A percentile compares a stretch with the other conserved stretches of the same genome.
Evolutionary conservation across 2,113 vertebrate species (phyloP).

Genomic region (Heliornis fulica): DNA sequence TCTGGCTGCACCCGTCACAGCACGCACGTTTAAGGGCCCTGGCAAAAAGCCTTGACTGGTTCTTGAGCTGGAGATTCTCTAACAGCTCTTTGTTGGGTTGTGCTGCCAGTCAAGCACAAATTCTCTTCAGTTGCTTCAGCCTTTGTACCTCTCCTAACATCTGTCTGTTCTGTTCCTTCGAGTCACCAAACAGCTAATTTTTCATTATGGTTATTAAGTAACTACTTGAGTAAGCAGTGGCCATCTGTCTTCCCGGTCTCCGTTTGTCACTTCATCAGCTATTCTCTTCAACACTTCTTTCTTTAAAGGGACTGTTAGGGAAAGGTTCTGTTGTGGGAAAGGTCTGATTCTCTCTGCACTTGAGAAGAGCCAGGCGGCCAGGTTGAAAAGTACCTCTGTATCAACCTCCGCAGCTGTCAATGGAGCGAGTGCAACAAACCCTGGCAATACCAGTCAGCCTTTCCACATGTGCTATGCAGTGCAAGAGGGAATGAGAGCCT

Average conservation of each 20-base stretch:
- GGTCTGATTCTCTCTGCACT: not conserved
- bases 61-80: not conserved
- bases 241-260: not conserved
- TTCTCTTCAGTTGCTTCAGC: not conserved
- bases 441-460: not conserved
- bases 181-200: conserved; percentile 7
- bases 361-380: not conserved
- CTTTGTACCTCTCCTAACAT: not conserved
- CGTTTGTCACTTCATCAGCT: not conserved
- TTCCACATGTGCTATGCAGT: not conserved
- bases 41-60: not conserved
- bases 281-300: not conserved
- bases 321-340: not conserved
- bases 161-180: not conserved
- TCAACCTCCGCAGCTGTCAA: not conserved
- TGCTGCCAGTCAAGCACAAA: not conserved
- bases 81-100: not conserved
- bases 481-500: not conserved
- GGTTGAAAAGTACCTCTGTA: not conserved
- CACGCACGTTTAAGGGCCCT: not conserved
- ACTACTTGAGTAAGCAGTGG: not conserved
- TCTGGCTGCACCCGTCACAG: not conserved
- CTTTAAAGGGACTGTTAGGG: not conserved
- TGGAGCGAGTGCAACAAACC: not conserved
- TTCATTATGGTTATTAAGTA: conserved; percentile 26